Base-by-base conservation (phyloP, 2,113 vertebrate genomes). In the Mobula hypostoma region DNA sequence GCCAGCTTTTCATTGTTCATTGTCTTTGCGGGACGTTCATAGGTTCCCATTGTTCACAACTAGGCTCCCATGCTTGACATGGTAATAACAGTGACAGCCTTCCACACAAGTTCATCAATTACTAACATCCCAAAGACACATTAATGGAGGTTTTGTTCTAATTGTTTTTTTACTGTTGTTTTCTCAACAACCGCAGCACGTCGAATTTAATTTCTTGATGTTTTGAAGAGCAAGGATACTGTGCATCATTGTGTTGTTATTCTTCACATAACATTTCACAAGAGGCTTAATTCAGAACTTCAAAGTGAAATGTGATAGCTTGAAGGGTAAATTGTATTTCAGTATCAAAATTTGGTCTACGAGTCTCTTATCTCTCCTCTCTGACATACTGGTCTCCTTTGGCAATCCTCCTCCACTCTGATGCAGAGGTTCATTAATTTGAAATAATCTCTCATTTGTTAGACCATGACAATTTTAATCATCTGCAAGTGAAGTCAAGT, bases 391-490 rank as follows among this genome's bases (percentile, higher is more conserved):
- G 17, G 36, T 93, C 32, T 70, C 32, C 32, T 40, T 40, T 27
- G 19, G 17, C 36, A 72, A 19, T 56, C 68, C 70, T 27, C 5
- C 91, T 40, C 19, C 40, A 27, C 70, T 93, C 36, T 21, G 12
- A 40, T 56, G 32, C 70, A 72, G 40, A 19, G 91, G 68, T 76
- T 93, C 91, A 74, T 93, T 74, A 56, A 72, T 48, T 93, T 93
- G 24, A 93, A 93, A 93, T 74, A 72, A 72, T 56, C 91, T 76
- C 66, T 92, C 68, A 93, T 74, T 93, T 76, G 40, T 74, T 56
- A 74, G 91, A 93, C 91, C 68, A 74, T 76, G 91, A 76, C 91
- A 72, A 76, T 93, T 93, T 93, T 76, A 93, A 74, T 93, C 68
- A 48, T 5, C 68, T 93, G 72, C 70, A 93, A 74, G 70, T 74